Percentiles rank a stretch among this genome's conserved stretches.
These are phyloP conservation scores for Trichogramma pretiosum DNA, from an alignment of 1,140 invertebrate species.

Conservation along the genomic window DNA sequence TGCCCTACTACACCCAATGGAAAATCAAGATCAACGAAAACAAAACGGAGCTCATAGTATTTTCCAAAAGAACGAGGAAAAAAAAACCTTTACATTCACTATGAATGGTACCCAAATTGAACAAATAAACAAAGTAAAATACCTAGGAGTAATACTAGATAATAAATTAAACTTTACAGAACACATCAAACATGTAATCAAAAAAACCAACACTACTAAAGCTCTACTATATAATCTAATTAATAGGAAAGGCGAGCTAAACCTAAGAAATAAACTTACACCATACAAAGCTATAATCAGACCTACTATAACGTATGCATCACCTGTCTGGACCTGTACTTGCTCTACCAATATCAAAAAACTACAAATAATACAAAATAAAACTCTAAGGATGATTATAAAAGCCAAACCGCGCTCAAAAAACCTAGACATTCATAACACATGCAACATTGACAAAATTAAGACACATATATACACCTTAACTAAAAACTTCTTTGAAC, in stretches of 20 bases:
- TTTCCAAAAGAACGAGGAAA: background rate
- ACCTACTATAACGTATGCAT: constrained; percentile 12
- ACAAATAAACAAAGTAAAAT: constrained; percentile 15
- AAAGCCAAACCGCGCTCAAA: too few relatives aligned
- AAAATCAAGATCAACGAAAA: background rate
- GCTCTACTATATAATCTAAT: constrained; percentile 22
- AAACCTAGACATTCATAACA: too few relatives aligned
- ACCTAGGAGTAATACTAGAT: constrained; percentile 26
- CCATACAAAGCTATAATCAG: constrained; percentile 19
- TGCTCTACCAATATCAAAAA: too few relatives aligned
- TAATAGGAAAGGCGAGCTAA: constrained; percentile 16
- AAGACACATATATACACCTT: too few relatives aligned
- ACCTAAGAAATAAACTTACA: constrained; percentile 23
- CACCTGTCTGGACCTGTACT: constrained; percentile 4
- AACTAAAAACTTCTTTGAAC: too few relatives aligned
- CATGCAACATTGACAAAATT: too few relatives aligned
- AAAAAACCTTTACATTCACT: background rate
- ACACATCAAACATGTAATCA: constrained; percentile 16
- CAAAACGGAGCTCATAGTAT: background rate
- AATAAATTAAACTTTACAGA: constrained; percentile 18
- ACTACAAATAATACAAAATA: too few relatives aligned
- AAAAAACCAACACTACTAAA: constrained; percentile 20
- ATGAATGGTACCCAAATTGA: background rate
- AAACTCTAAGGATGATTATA: too few relatives aligned
- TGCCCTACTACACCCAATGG: background rate